Conservation (phyloP, 2,797 vertebrate species). For the Artibeus lituratus region DNA sequence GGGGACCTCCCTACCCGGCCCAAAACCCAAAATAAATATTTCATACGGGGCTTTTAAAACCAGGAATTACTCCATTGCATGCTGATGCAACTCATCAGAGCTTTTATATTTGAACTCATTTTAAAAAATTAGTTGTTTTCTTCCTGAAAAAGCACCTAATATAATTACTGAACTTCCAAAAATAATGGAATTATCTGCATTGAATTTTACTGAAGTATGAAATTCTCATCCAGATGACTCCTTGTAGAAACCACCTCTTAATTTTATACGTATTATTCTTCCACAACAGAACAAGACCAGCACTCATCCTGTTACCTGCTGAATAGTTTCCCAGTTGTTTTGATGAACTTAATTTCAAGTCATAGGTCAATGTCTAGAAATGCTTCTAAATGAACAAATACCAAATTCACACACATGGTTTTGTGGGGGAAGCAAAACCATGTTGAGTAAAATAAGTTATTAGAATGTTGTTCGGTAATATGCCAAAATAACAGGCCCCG, state of each 20-base stretch:
- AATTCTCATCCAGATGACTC: conserved; percentile 24
- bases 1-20: not conserved
- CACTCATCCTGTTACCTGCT: not conserved
- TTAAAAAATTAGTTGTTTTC: not conserved
- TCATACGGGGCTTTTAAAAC: not conserved
- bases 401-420: conserved; percentile 20
- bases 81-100: not conserved
- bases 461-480: conserved; percentile 42
- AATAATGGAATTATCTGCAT: conserved; percentile 62
- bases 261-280: conserved; percentile 65
- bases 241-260: not conserved
- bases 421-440: not conserved
- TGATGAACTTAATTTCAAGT: conserved; percentile 39
- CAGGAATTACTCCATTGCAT: not conserved
- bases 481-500: not conserved
- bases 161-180: conserved; percentile 68
- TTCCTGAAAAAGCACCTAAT: conserved; percentile 67
- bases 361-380: conserved; percentile 59
- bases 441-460: conserved; percentile 23
- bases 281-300: conserved; percentile 41
- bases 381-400: conserved; percentile 59
- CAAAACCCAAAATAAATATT: conserved; percentile 57
- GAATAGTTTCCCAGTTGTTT: conserved; percentile 40
- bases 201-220: conserved; percentile 67
- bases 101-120: not conserved